Percentiles rank a stretch among this genome's conserved stretches.
Conservation (phyloP, 2,888 invertebrate species). For the Diarsia mendica region DNA sequence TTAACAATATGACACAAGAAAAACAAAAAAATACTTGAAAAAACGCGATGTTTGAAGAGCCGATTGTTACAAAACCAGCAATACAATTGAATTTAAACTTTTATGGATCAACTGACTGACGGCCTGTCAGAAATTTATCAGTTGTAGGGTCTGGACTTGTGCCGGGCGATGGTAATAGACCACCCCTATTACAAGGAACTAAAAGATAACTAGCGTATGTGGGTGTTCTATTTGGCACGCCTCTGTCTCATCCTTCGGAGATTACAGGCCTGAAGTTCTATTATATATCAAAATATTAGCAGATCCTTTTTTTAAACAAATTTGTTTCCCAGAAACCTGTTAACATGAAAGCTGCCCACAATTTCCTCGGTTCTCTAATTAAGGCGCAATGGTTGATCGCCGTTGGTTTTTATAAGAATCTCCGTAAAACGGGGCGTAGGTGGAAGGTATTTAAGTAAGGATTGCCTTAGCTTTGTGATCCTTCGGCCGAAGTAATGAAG, state of each 20-base stretch:
- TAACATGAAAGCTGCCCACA: neutral
- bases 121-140: neutral
- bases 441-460: conserved; percentile 62
- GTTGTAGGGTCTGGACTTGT: neutral
- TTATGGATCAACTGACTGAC: neutral
- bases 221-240: neutral
- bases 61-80: neutral
- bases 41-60: neutral
- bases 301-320: neutral
- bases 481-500: conserved; percentile 64
- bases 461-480: conserved; percentile 67
- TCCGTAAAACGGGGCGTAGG: conserved; percentile 56
- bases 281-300: neutral
- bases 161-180: neutral
- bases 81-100: neutral
- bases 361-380: conserved; percentile 20
- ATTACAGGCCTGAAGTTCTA: neutral
- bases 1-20: neutral
- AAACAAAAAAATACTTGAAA: neutral
- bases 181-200: neutral
- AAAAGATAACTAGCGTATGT: neutral
- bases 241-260: too few species aligned
- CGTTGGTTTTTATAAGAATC: conserved; percentile 45
- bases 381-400: conserved; percentile 20
- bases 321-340: neutral